phyloP scores from a whole-genome alignment of 2,113 vertebrate genomes.

The Ascaphus truei region DNA sequence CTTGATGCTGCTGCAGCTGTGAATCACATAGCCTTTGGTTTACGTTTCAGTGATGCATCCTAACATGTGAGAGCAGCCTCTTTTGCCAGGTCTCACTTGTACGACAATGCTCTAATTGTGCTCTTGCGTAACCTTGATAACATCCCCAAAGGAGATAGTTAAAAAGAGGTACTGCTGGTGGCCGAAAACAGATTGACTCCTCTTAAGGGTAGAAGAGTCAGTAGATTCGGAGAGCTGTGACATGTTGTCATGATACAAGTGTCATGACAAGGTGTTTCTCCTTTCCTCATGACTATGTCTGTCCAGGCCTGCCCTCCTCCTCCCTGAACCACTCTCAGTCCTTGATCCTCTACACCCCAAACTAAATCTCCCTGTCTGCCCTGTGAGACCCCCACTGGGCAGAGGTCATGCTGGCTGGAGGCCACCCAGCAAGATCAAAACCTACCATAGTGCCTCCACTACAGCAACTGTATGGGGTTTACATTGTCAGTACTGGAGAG shows the following conservation, averaged over 20 bases:
- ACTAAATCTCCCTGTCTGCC: too few relatives aligned
- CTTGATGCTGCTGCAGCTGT: background rate
- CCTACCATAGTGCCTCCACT: constrained; percentile 82
- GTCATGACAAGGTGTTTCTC: too few relatives aligned
- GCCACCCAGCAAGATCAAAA: too few relatives aligned
- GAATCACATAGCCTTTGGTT: constrained; percentile 30
- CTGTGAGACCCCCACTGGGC: too few relatives aligned
- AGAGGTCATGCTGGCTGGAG: too few relatives aligned
- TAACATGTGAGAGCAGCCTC: too few relatives aligned
- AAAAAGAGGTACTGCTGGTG: constrained; percentile 46
- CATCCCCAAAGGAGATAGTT: constrained; percentile 37
- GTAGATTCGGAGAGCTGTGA: constrained; percentile 62
- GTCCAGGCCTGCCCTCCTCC: too few relatives aligned
- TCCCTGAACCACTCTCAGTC: too few relatives aligned
- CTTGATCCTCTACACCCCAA: too few relatives aligned
- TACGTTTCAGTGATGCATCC: constrained; percentile 23
- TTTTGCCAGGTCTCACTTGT: too few relatives aligned
- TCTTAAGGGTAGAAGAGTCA: constrained; percentile 77
- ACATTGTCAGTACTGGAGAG: constrained; percentile 99
- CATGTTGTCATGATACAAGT: constrained; percentile 78
- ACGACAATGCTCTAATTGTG: constrained; percentile 34
- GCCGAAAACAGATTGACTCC: constrained; percentile 80
- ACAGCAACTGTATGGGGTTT: constrained; percentile 96
- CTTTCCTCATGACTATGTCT: too few relatives aligned
- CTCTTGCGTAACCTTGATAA: constrained; percentile 35